Evolutionary conservation across 2,888 invertebrate species (phyloP), one percentile per base, ranked within the genome.

Genomic region (Papilio gigon): DNA sequence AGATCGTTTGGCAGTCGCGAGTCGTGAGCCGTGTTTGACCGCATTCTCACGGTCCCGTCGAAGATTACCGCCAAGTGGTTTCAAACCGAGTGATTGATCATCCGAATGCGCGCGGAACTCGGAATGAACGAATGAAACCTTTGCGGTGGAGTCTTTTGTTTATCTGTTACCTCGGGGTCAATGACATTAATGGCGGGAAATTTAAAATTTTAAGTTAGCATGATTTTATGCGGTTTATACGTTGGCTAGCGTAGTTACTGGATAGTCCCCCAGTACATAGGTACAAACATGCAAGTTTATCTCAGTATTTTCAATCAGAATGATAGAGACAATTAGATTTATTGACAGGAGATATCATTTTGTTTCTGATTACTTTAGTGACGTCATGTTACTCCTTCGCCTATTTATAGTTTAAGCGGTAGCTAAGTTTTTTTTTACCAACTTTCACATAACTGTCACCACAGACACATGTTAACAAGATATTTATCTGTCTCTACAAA

Each of bases 41-140:
- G 89, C 89, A 79, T 91, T 91, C 90, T 87, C 90, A 91, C 90
- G 90, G 78, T 85, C 73, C 73, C 78, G 75, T 78, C 84, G 83
- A 76, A 85, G 85, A 85, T 88, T 87, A 86, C 85, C 78, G 83
- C 83, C 83, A 79, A 83, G 83, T 80, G 80, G 84, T 82, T 84
- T 81, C 84, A 83, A 81, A 78, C 81, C 72, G 83, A 71, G 85
- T 90, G 90, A 90, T 90, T 89, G 89, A 90, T 90, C 79, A 86
- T 78, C 78, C 78, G 77, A 85, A 84, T 83, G 84, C 83, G 81
- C 80, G 77, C 74, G 71, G 73, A 81, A 82, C 82, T 81, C 72
- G 70, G 73, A 76, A 73, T 72, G 73, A 77, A 76, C 76, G 79
- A 82, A 84, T 82, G 78, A 78, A 78, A 81, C 82, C 81, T 84